A percentile compares a stretch with the other conserved stretches of the same genome.
phyloP scores from a whole-genome alignment of 2,113 vertebrate genomes.

The Myotis davidii region DNA sequence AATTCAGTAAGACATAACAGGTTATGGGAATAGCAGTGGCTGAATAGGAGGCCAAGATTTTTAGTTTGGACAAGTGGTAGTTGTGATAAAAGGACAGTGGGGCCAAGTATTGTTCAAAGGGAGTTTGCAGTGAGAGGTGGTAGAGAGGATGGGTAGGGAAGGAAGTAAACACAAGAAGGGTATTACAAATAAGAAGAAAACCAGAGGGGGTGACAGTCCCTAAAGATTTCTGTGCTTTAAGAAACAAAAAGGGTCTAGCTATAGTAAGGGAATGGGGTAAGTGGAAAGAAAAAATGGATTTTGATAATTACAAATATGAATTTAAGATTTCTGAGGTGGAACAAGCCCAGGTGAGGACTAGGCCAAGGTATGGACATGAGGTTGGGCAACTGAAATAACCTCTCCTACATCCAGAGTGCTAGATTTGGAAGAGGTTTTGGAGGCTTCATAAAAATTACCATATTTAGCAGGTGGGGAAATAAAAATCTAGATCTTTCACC shows the following conservation, averaged over 20 bases:
- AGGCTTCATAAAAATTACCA: background rate
- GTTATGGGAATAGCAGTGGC: background rate
- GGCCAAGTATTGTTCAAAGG: background rate
- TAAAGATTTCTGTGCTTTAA: background rate
- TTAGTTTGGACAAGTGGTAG: constrained; percentile 1
- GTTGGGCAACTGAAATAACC: background rate
- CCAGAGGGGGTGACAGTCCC: background rate
- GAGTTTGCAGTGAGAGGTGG: background rate
- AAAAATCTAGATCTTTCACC: background rate
- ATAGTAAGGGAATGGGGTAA: background rate
- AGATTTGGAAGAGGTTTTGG: background rate
- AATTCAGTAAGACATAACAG: background rate
- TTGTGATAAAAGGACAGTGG: background rate
- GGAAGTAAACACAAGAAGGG: background rate
- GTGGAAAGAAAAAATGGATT: background rate
- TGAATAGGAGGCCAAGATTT: background rate
- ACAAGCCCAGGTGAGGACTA: background rate
- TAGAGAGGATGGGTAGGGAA: background rate
- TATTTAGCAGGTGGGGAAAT: background rate
- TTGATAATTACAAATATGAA: background rate
- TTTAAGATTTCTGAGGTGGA: background rate
- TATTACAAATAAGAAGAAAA: background rate
- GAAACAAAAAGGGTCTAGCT: background rate
- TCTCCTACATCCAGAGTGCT: background rate
- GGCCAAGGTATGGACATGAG: background rate